Conservation (phyloP, 2,113 vertebrate genomes). For the Pteropus alecto region DNA sequence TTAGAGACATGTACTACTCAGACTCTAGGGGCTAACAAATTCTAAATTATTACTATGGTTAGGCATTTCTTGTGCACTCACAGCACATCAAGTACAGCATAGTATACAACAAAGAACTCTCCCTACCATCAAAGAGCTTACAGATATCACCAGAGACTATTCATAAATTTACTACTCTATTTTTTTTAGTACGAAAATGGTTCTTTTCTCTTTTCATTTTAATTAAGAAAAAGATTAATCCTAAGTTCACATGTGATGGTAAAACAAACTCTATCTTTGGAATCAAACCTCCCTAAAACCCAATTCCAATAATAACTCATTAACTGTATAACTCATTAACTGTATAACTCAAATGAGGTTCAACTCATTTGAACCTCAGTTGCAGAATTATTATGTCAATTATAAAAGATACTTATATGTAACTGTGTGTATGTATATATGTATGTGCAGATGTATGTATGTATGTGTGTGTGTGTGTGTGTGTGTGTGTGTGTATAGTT, state of each 20-base stretch:
- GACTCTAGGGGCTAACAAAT: not conserved
- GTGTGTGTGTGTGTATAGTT: no score
- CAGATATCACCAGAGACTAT: not conserved
- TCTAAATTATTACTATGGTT: not conserved
- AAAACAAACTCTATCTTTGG: not conserved
- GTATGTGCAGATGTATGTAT: not conserved
- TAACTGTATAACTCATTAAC: not conserved
- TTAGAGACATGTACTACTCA: not conserved
- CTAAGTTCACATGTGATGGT: not conserved
- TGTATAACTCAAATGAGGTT: not conserved
- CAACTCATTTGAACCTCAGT: not conserved
- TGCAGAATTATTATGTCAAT: not conserved
- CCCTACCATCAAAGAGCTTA: not conserved
- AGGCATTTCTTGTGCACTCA: not conserved
- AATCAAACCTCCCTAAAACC: not conserved
- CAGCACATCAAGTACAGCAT: not conserved
- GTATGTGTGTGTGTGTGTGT: no score
- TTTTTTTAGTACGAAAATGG: not conserved
- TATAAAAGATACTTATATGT: not conserved
- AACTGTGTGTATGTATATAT: not conserved
- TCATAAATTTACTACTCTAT: not conserved
- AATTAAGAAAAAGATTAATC: not conserved
- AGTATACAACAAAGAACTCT: not conserved
- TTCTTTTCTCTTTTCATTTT: not conserved
- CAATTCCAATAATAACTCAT: not conserved